A percentile compares a stretch with the other conserved stretches of the same genome.
Evolutionary conservation across 2,888 invertebrate species (phyloP).

Genomic region (Choreutis nemorana): DNA sequence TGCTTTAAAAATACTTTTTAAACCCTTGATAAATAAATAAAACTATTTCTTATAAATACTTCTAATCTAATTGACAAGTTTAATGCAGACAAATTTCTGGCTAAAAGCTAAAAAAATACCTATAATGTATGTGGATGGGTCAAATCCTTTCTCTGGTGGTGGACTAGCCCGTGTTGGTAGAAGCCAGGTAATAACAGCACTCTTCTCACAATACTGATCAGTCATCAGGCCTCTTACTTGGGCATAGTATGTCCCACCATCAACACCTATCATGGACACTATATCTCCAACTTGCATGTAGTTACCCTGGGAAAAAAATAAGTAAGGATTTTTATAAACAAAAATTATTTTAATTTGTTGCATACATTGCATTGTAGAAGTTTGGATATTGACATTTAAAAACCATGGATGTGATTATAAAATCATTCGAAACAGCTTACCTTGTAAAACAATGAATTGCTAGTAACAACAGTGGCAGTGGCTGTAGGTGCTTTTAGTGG

Average conservation of each 20-base stretch:
- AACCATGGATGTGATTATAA: too few species aligned
- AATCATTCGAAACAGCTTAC: slow-evolving; percentile 37
- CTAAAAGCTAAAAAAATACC: slow-evolving; percentile 52
- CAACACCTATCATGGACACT: slow-evolving; percentile 81
- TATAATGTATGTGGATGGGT: slow-evolving; percentile 88
- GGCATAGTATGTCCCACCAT: slow-evolving; percentile 84
- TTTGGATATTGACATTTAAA: too few species aligned
- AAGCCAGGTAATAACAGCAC: slow-evolving; percentile 91
- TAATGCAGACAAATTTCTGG: neutral
- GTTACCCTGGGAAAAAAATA: slow-evolving; percentile 59
- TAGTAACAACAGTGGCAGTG: slow-evolving; percentile 82
- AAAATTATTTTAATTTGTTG: slow-evolving; percentile 4
- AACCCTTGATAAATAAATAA: slow-evolving; percentile 1
- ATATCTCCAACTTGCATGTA: slow-evolving; percentile 93
- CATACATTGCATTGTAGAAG: too few species aligned
- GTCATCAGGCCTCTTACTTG: slow-evolving; percentile 89
- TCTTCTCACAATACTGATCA: slow-evolving; percentile 93
- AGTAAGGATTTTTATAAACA: neutral
- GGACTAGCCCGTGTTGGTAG: slow-evolving; percentile 85
- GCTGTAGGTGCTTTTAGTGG: slow-evolving; percentile 83
- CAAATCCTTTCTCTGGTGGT: slow-evolving; percentile 79
- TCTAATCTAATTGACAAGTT: neutral
- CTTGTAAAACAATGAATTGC: slow-evolving; percentile 80
- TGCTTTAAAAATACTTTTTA: neutral
- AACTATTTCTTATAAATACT: neutral